Conservation (phyloP, 2,888 invertebrate species). For the Aphrophora alni region DNA sequence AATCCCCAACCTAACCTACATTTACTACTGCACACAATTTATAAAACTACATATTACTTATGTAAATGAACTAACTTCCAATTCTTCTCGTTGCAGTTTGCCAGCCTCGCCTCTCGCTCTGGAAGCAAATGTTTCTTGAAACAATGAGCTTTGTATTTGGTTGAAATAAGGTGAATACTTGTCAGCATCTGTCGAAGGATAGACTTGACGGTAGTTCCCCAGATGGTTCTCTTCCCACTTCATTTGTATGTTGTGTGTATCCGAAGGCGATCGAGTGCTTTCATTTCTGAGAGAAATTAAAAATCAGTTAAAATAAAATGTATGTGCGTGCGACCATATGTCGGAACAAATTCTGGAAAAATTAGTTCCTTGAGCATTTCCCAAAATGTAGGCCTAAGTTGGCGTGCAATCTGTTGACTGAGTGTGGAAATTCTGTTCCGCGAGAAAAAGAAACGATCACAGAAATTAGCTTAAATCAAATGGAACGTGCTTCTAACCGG, state of each 20-base stretch:
- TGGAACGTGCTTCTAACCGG: too few relatives aligned
- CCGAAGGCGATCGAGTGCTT: neutral
- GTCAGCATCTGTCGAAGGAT: constrained; percentile 64
- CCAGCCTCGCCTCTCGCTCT: constrained; percentile 79
- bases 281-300: constrained; percentile 22
- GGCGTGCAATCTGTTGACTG: too few relatives aligned
- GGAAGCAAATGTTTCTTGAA: constrained; percentile 77
- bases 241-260: constrained; percentile 59
- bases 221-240: constrained; percentile 78
- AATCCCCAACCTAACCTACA: too few relatives aligned
- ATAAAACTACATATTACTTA: neutral
- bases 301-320: neutral
- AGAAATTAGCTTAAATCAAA: too few relatives aligned
- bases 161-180: constrained; percentile 76
- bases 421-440: too few relatives aligned
- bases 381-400: too few relatives aligned
- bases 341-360: too few relatives aligned
- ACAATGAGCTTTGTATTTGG: constrained; percentile 75
- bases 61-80: constrained; percentile 59
- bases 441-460: too few relatives aligned
- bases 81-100: constrained; percentile 71
- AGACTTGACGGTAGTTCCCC: constrained; percentile 76
- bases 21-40: too few relatives aligned
- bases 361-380: too few relatives aligned
- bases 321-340: too few relatives aligned